These are phyloP conservation scores for Aplysina aerophoba DNA, from an alignment of 37 sponge, comb jelly and placozoan genomes.

Conservation along the genomic window DNA sequence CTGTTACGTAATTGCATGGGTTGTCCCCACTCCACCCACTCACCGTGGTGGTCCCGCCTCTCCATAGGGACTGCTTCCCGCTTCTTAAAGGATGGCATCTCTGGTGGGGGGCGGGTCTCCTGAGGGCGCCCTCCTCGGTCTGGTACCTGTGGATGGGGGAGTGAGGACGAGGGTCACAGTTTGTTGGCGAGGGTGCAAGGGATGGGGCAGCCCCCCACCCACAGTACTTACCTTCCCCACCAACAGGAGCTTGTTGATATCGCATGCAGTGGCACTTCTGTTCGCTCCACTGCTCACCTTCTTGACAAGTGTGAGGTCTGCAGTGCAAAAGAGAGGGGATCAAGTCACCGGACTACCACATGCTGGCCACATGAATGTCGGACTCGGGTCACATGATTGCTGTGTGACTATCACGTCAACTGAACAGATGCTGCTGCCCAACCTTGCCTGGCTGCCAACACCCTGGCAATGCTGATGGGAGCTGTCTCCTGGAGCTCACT, in stretches of 20 bases:
- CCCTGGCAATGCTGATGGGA: slow-evolving; percentile 59
- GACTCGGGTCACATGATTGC: too few relatives aligned
- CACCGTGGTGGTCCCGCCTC: slow-evolving; percentile 34
- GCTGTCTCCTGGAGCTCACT: slow-evolving; percentile 26
- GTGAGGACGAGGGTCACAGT: not conserved
- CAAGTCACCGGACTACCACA: too few relatives aligned
- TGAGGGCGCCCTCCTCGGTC: slow-evolving; percentile 89
- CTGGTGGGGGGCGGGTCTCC: slow-evolving; percentile 91
- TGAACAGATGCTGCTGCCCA: not conserved
- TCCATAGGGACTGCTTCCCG: slow-evolving; percentile 72
- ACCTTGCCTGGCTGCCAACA: slow-evolving; percentile 71
- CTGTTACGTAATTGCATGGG: not conserved
- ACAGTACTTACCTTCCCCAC: slow-evolving; percentile 81
- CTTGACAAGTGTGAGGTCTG: slow-evolving; percentile 59
- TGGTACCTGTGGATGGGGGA: slow-evolving; percentile 56
- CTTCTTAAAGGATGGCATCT: slow-evolving; percentile 89
- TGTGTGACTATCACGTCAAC: too few relatives aligned
- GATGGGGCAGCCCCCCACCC: slow-evolving; percentile 85
- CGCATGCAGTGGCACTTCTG: slow-evolving; percentile 48
- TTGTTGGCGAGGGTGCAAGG: slow-evolving; percentile 83
- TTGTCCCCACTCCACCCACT: not conserved
- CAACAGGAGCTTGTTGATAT: slow-evolving; percentile 64
- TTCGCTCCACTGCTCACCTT: slow-evolving; percentile 60
- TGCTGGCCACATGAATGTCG: too few relatives aligned
- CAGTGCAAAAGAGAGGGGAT: too few relatives aligned